These are phyloP conservation scores for Tachuris rubrigastra DNA, from an alignment of 2,113 vertebrate genomes.

Conservation along the genomic window DNA sequence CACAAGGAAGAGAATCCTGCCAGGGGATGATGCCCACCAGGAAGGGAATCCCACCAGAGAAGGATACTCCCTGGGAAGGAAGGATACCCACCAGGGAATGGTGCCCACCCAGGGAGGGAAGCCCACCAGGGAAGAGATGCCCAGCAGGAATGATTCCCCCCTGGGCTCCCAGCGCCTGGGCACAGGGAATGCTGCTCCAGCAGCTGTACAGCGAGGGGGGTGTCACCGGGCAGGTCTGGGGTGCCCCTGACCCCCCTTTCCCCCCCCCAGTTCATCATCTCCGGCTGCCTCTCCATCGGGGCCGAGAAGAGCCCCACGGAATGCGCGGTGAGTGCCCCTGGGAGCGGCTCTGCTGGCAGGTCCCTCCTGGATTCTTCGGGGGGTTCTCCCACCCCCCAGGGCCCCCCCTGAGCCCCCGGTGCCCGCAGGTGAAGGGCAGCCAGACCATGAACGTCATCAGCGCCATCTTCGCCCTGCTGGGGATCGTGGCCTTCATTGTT, in stretches of 20 bases:
- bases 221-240: background rate
- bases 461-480: slow-evolving; percentile 15
- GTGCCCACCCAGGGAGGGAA: background rate
- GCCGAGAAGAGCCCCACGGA: slow-evolving; percentile 39
- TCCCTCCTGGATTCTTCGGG: background rate
- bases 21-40: background rate
- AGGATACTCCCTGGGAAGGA: background rate
- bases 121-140: background rate
- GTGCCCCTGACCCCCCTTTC: background rate
- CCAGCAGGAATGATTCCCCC: background rate
- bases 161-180: background rate
- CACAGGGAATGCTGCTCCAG: background rate
- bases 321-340: background rate
- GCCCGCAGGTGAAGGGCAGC: slow-evolving; percentile 29
- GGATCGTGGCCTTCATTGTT: slow-evolving; percentile 38
- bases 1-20: background rate
- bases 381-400: rapidly evolving
- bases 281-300: slow-evolving; percentile 31
- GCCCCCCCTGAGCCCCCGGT: rapidly evolving
- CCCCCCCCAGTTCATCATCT: slow-evolving; percentile 48
- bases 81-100: background rate
- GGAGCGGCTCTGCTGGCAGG: rapidly evolving
- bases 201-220: background rate
- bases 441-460: slow-evolving; percentile 60
- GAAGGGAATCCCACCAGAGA: background rate